These are phyloP conservation scores for Chironomus tepperi DNA, from an alignment of 1,140 invertebrate species.

Conservation along the genomic window DNA sequence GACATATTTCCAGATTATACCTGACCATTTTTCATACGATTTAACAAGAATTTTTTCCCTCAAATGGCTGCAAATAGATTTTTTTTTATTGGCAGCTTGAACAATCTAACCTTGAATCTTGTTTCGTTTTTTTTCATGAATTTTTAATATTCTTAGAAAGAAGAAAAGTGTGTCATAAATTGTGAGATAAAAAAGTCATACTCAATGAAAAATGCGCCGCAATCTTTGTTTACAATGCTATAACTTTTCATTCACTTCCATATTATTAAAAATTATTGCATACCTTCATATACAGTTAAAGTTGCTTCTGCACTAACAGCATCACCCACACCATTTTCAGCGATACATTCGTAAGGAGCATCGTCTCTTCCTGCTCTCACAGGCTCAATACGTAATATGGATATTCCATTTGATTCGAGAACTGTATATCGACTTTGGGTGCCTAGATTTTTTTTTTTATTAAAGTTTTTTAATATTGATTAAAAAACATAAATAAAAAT, in stretches of 20 bases:
- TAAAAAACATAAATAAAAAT: conserved; percentile 25
- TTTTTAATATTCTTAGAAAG: too few relatives aligned
- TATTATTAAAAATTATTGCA: conserved; percentile 36
- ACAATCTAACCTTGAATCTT: too few relatives aligned
- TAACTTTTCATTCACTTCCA: not conserved
- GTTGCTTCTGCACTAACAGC: conserved; percentile 80
- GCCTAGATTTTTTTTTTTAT: conserved; percentile 39
- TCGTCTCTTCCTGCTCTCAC: conserved; percentile 75
- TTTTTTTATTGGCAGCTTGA: too few relatives aligned
- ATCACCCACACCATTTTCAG: conserved; percentile 92
- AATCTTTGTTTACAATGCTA: conserved; percentile 14
- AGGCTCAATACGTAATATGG: conserved; percentile 86
- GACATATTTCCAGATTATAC: conserved; percentile 39
- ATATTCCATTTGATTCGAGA: conserved; percentile 51
- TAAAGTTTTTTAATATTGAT: not conserved
- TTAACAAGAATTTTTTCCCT: too few relatives aligned
- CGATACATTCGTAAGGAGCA: conserved; percentile 88
- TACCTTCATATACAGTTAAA: conserved; percentile 81
- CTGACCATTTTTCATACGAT: conserved; percentile 27
- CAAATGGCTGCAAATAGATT: too few relatives aligned
- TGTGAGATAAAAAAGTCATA: too few relatives aligned
- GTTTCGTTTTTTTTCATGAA: too few relatives aligned
- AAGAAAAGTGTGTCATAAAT: too few relatives aligned
- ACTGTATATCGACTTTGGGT: conserved; percentile 60
- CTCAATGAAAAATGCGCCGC: not conserved